These are phyloP conservation scores for Lagodon rhomboides DNA, from an alignment of 2,797 vertebrate genomes.

Conservation along the genomic window DNA sequence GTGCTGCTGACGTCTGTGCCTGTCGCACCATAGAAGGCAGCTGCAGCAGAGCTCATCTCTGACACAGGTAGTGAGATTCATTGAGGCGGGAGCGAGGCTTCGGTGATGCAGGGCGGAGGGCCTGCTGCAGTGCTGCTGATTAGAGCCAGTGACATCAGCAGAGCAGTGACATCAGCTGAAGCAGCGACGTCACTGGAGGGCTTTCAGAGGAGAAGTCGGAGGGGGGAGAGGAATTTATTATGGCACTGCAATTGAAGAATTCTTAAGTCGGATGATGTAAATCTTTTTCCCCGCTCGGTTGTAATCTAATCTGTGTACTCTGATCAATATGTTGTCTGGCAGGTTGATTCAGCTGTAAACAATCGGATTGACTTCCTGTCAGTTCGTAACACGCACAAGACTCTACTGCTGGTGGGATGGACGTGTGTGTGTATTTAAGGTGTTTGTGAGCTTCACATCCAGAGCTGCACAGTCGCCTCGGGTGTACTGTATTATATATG, in stretches of 20 bases:
- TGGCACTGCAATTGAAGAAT: background rate
- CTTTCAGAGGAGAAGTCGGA: conserved; percentile 7
- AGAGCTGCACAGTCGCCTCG: background rate
- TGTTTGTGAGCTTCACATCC: conserved; percentile 11
- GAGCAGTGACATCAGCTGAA: conserved; percentile 36
- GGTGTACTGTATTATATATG: conserved; percentile 18
- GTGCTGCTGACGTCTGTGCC: conserved; percentile 22
- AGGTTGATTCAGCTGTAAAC: conserved; percentile 34
- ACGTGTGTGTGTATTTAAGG: background rate
- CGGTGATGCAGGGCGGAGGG: conserved; percentile 49
- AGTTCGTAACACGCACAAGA: background rate
- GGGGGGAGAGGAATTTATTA: background rate
- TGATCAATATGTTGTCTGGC: background rate
- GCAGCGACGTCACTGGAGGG: conserved; percentile 42
- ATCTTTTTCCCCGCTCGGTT: conserved; percentile 13
- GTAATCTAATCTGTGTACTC: background rate
- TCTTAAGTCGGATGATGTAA: background rate
- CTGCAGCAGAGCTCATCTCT: conserved; percentile 55
- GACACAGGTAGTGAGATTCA: conserved; percentile 53
- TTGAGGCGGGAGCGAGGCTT: conserved; percentile 44
- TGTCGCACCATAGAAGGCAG: conserved; percentile 1
- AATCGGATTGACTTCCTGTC: conserved; percentile 27
- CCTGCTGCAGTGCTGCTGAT: conserved; percentile 70
- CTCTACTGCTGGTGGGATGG: background rate
- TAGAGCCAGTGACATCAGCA: conserved; percentile 64